Conservation (phyloP, 2,888 invertebrate species). For the Lypha dubia region DNA sequence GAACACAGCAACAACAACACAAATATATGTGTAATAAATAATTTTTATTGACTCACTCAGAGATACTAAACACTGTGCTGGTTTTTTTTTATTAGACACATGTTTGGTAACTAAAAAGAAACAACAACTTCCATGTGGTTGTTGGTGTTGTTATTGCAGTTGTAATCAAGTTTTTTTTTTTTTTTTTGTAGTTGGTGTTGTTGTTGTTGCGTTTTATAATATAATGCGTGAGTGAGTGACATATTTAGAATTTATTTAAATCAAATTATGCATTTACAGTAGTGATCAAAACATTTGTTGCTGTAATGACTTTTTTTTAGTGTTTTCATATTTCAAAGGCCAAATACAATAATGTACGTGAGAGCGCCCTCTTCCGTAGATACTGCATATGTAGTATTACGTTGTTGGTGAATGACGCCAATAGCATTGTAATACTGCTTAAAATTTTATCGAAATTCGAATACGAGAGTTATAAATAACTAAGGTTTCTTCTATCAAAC, state of each 20-base stretch:
- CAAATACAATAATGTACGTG: too few relatives aligned
- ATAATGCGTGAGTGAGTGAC: conserved; percentile 49
- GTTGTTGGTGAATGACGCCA: too few relatives aligned
- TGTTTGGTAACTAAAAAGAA: conserved; percentile 58
- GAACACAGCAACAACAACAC: conserved; percentile 44
- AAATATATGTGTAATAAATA: conserved; percentile 52
- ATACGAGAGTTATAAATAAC: too few relatives aligned
- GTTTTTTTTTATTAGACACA: conserved; percentile 55
- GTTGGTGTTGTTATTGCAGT: conserved; percentile 45
- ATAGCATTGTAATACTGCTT: too few relatives aligned
- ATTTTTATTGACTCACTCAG: conserved; percentile 64
- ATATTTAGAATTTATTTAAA: conserved; percentile 6
- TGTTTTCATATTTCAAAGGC: too few relatives aligned
- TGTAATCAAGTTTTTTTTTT: conserved; percentile 47
- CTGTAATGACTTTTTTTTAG: not conserved
- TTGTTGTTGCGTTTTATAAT: conserved; percentile 12
- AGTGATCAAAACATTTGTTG: not conserved
- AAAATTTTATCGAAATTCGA: too few relatives aligned
- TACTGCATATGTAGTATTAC: too few relatives aligned
- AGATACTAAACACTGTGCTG: conserved; percentile 44
- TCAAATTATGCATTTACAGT: conserved; percentile 11
- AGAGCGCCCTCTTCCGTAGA: too few relatives aligned
- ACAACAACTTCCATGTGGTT: conserved; percentile 26
- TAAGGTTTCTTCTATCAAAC: too few relatives aligned
- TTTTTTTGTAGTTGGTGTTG: not conserved